Conservation (phyloP, 1,140 invertebrate species). For the Caerostris extrusa region DNA sequence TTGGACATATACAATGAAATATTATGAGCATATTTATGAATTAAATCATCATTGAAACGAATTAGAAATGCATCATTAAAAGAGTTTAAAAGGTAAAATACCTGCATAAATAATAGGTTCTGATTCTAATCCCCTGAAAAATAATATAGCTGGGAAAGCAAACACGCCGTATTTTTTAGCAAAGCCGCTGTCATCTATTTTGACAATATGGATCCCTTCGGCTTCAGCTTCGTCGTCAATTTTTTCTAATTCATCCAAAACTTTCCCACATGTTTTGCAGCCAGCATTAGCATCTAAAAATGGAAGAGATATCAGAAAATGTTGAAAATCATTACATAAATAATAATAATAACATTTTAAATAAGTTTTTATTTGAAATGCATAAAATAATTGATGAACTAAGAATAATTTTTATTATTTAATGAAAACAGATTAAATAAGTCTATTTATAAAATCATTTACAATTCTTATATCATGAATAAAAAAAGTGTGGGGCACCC, state of each 20-base stretch:
- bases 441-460: too few relatives aligned
- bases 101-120: constrained; percentile 97
- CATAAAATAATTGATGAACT: too few relatives aligned
- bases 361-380: too few relatives aligned
- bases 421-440: too few relatives aligned
- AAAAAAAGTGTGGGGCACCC: too few relatives aligned
- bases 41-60: too few relatives aligned
- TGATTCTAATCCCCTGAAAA: constrained; percentile 83
- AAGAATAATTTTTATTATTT: too few relatives aligned
- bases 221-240: constrained; percentile 81
- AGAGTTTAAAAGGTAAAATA: constrained; percentile 79
- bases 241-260: constrained; percentile 89
- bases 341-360: background rate
- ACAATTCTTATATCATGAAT: too few relatives aligned
- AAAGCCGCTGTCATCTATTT: constrained; percentile 94
- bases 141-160: constrained; percentile 81
- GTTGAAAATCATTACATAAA: background rate
- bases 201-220: constrained; percentile 93
- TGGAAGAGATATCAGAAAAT: background rate
- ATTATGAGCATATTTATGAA: too few relatives aligned
- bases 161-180: constrained; percentile 86
- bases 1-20: too few relatives aligned
- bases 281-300: constrained; percentile 90
- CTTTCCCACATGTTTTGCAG: constrained; percentile 95
- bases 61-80: too few relatives aligned